Percentiles rank a stretch among this genome's conserved stretches.
Evolutionary conservation across 2,797 vertebrate genomes (phyloP).

Genomic region (Neolamprologus multifasciatus): DNA sequence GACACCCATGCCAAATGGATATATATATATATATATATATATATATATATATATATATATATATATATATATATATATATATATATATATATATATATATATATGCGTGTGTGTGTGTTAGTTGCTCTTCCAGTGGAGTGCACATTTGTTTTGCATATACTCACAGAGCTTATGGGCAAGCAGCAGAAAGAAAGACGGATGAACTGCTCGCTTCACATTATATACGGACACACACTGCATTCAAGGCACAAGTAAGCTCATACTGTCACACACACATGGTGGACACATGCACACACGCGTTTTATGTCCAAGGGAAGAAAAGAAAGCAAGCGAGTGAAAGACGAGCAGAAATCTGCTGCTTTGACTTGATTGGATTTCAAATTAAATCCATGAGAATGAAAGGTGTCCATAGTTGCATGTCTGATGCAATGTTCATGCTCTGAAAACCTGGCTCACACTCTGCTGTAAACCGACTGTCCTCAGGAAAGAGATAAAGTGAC

Average conservation of each 20-base stretch:
- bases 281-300: conserved; percentile 23
- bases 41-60: no score
- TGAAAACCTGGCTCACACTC: conserved; percentile 1
- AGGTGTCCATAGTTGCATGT: conserved; percentile 15
- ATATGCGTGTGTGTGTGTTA: fast-evolving
- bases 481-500: not conserved
- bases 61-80: no score
- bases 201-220: not conserved
- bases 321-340: not conserved
- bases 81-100: no score
- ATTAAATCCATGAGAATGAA: conserved; percentile 12
- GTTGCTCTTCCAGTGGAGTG: not conserved
- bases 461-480: not conserved
- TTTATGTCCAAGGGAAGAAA: not conserved
- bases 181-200: not conserved
- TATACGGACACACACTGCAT: not conserved
- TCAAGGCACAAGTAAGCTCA: conserved; percentile 24
- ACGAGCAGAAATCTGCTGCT: conserved; percentile 5
- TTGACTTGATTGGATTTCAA: conserved; percentile 28
- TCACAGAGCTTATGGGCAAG: not conserved
- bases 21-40: not conserved
- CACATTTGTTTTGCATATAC: not conserved
- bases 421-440: conserved; percentile 8
- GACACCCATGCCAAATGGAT: not conserved
- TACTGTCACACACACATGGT: conserved; percentile 40